Conservation (phyloP, 2,888 invertebrate species). For the Campoletis raptor region DNA sequence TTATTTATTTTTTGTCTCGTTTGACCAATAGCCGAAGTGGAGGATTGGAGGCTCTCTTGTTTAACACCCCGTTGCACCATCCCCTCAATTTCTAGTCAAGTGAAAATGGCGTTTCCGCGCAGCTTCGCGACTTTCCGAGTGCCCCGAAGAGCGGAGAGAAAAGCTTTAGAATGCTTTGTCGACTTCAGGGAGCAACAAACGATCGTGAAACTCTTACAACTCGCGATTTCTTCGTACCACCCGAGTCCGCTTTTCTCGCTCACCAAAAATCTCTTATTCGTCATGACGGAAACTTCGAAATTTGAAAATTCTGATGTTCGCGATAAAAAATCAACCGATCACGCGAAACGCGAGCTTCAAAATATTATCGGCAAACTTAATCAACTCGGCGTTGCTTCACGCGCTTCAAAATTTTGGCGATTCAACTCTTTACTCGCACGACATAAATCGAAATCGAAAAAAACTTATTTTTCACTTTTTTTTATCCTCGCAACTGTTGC, state of each 20-base stretch:
- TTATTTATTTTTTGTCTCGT: conserved; percentile 29
- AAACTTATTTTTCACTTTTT: conserved; percentile 71
- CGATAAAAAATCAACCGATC: conserved; percentile 69
- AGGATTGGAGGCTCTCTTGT: conserved; percentile 72
- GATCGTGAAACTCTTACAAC: conserved; percentile 51
- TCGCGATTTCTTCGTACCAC: not conserved
- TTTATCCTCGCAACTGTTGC: conserved; percentile 70
- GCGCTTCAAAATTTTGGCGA: conserved; percentile 68
- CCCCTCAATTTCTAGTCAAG: conserved; percentile 67
- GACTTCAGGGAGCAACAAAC: conserved; percentile 59
- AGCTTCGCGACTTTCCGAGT: conserved; percentile 62
- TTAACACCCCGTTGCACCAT: conserved; percentile 78
- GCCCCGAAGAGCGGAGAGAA: conserved; percentile 1
- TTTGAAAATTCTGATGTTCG: conserved; percentile 38
- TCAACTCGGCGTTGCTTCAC: conserved; percentile 57
- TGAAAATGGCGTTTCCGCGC: conserved; percentile 60
- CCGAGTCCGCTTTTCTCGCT: conserved; percentile 31
- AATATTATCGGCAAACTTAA: conserved; percentile 74
- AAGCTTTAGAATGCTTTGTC: conserved; percentile 57
- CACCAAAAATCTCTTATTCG: not conserved
- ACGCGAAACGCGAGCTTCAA: conserved; percentile 75
- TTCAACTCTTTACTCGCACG: conserved; percentile 68
- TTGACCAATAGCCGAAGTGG: conserved; percentile 52
- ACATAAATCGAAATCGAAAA: conserved; percentile 59
- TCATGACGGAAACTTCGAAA: conserved; percentile 74